Evolutionary conservation across 2,113 vertebrate genomes (phyloP), one percentile per base, ranked within the genome.

Genomic region (Nesoenas mayeri): DNA sequence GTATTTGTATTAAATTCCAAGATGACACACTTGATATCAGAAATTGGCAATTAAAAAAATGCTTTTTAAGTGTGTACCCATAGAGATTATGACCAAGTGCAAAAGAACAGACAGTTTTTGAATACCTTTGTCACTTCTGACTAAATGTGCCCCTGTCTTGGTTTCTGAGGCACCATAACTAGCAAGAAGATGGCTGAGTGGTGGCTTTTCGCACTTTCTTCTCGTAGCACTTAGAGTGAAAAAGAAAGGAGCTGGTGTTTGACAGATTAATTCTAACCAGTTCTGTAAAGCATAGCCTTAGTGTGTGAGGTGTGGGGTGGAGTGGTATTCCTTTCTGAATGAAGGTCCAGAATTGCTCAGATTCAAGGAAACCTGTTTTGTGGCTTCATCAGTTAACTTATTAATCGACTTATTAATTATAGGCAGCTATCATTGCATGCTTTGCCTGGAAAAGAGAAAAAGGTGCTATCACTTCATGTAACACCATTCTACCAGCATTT

Each of bases 1-100:
- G 24, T 88, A 67, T 85, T 85, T 80, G 25, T 51, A 89, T 85
- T 91, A 75, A 91, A 71, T 67, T 74, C 20, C 66, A 67, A 56
- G 29, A 15, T 83, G 15, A 20, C 17, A 48, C 8, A 28, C 10
- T 80, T 83, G 54, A 19, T 66, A 36, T 81, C 38, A 78, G 64
- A 75, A 90, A 83, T 44, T 24, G 28, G 6, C 20, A 67, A 54
- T 62, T 38, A n/a, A 81, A 72, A 62, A 65, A 13, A 4, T 1
- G 64, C 0, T 84, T 94, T 62, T 32, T 1, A 72, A 70, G 8
- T 42, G 10, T 4, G 0, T 48, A 34, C 58, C 28, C 61, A 12
- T 32, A 42, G 10, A 56, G 32, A 47, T 91, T 64, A 64, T 66
- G 42, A 29, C 14, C 4, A 47, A 28, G 11, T 62, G 34, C 73